phyloP scores from a whole-genome alignment of 2,113 vertebrate species.

The Azemiops feae region DNA sequence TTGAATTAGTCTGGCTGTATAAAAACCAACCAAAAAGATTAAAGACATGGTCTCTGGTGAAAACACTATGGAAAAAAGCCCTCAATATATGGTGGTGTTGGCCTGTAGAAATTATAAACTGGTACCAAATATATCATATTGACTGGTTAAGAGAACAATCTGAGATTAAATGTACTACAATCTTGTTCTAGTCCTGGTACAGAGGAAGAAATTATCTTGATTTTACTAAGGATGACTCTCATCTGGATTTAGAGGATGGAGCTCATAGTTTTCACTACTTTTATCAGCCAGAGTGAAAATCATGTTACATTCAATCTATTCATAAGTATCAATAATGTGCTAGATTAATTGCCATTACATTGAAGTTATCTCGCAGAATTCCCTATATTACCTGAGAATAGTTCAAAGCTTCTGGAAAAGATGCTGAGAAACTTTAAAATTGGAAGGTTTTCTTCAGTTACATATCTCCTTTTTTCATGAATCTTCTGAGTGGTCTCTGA shows the following conservation, averaged over 20 bases:
- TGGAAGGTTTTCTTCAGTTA: neutral
- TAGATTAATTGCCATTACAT: neutral
- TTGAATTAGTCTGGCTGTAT: neutral
- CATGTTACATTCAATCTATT: neutral
- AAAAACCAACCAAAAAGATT: neutral
- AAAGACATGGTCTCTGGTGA: neutral
- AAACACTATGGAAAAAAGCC: neutral
- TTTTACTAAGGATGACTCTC: neutral
- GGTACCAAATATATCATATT: neutral
- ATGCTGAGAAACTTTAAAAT: neutral
- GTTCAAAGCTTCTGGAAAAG: neutral
- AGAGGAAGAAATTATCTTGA: neutral
- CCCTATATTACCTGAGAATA: neutral
- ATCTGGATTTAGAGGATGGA: neutral
- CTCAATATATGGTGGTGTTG: neutral
- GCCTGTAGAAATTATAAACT: neutral
- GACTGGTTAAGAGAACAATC: neutral
- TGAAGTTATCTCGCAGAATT: neutral
- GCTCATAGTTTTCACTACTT: neutral
- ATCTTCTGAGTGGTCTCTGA: neutral
- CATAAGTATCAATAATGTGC: neutral
- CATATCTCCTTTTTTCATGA: neutral
- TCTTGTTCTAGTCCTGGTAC: neutral
- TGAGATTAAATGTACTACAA: neutral
- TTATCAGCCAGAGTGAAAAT: neutral